Evolutionary conservation across 2,113 vertebrate genomes (phyloP).

Genomic region (Polypterus senegalus): DNA sequence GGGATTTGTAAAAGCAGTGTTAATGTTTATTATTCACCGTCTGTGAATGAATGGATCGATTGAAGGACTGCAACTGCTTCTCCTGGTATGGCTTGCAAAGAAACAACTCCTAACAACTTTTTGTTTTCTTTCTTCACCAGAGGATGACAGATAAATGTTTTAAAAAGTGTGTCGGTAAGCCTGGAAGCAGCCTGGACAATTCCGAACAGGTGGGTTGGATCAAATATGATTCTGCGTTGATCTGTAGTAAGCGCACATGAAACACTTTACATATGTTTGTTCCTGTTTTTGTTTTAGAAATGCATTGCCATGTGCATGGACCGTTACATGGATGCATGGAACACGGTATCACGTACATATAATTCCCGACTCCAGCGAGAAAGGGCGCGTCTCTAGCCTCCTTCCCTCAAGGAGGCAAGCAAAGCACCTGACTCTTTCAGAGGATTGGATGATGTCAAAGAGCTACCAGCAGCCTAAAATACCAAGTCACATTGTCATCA

Average conservation of each 20-base stretch:
- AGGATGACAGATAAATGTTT: slow-evolving; percentile 98
- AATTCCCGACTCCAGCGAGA: slow-evolving; percentile 86
- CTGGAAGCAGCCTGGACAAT: slow-evolving; percentile 81
- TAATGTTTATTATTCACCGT: too few relatives aligned
- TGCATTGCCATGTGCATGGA: slow-evolving; percentile 99
- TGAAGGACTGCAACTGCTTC: too few relatives aligned
- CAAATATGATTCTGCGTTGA: too few relatives aligned
- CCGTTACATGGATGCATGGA: slow-evolving; percentile 95
- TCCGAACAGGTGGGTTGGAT: slow-evolving; percentile 74
- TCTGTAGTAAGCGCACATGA: too few relatives aligned
- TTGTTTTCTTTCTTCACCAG: slow-evolving; percentile 37
- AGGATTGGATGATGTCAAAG: too few relatives aligned
- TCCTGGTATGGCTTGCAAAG: too few relatives aligned
- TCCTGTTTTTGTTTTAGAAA: slow-evolving; percentile 51
- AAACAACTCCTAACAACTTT: not conserved
- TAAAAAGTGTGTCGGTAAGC: slow-evolving; percentile 93
- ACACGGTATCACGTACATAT: slow-evolving; percentile 84
- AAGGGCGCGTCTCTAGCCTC: slow-evolving; percentile 74
- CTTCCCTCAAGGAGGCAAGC: not conserved
- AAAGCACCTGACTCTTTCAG: too few relatives aligned
- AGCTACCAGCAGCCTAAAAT: too few relatives aligned
- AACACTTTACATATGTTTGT: too few relatives aligned
- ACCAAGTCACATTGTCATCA: too few relatives aligned
- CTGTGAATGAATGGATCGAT: too few relatives aligned
- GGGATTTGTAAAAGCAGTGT: too few relatives aligned